Percentiles rank a stretch among this genome's conserved stretches.
Conservation (phyloP, 2,888 invertebrate species). For the Onthophagus sagittarius region DNA sequence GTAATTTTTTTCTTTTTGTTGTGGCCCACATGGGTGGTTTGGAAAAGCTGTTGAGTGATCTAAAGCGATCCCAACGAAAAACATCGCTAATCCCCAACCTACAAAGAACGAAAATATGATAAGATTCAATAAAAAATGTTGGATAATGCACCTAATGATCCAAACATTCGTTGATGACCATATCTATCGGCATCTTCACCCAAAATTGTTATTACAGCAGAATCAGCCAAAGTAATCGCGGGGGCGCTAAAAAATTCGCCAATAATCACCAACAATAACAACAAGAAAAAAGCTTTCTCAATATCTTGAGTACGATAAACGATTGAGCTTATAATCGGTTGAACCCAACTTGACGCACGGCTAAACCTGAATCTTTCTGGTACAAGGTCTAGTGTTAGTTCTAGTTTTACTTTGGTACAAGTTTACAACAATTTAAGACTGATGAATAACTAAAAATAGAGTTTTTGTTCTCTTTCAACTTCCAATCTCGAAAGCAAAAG, state of each 20-base stretch:
- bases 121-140: no score
- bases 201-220: constrained; percentile 82
- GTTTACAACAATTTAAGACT: no score
- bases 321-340: constrained; percentile 89
- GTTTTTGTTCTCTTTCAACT: no score
- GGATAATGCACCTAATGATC: constrained; percentile 70
- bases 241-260: constrained; percentile 98
- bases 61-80: constrained; percentile 92
- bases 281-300: constrained; percentile 91
- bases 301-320: constrained; percentile 89
- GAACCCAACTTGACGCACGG: constrained; percentile 83
- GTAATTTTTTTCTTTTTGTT: constrained; percentile 93
- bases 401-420: no score
- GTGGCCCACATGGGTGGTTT: constrained; percentile 86
- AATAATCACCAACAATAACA: constrained; percentile 86
- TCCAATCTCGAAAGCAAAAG: no score
- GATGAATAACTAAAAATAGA: no score
- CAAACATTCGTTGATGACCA: constrained; percentile 97
- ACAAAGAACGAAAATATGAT: no score
- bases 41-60: constrained; percentile 97
- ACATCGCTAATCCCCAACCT: constrained; percentile 95
- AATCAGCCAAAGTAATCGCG: constrained; percentile 90
- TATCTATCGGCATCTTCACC: constrained; percentile 70
- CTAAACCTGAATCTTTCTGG: no score
- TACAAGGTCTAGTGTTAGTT: no score